A percentile compares a stretch with the other conserved stretches of the same genome.
Conservation (phyloP, 2,113 vertebrate species). For the Saguinus midas region DNA sequence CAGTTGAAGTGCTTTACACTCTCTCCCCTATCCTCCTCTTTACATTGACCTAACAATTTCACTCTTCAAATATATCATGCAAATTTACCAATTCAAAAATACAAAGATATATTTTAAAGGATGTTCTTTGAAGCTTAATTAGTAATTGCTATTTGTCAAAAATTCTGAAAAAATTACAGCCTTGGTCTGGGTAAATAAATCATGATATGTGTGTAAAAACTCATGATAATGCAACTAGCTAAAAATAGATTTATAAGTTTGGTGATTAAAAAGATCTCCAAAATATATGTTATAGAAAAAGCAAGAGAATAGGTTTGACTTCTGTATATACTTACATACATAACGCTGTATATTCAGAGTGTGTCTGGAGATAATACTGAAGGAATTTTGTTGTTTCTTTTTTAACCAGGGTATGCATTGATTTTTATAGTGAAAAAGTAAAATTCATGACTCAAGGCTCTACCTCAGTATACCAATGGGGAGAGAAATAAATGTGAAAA, state of each 20-base stretch:
- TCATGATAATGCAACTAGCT: background rate
- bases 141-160: background rate
- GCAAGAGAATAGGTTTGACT: background rate
- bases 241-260: background rate
- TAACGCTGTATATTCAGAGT: background rate
- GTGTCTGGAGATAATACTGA: background rate
- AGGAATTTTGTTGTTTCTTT: background rate
- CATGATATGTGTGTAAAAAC: background rate
- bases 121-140: background rate
- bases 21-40: background rate
- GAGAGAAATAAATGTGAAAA: slow-evolving; percentile 38
- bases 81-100: background rate
- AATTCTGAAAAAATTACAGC: background rate
- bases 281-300: background rate
- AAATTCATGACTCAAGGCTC: background rate
- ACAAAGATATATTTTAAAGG: background rate
- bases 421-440: slow-evolving; percentile 35
- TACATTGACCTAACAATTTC: background rate
- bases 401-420: background rate
- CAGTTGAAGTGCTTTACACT: background rate
- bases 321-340: background rate
- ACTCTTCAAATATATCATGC: background rate
- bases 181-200: background rate
- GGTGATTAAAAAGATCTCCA: background rate
- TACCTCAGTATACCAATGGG: background rate